These are phyloP conservation scores for Glaucopsyche alexis DNA, from an alignment of 2,888 invertebrate genomes.

Conservation along the genomic window DNA sequence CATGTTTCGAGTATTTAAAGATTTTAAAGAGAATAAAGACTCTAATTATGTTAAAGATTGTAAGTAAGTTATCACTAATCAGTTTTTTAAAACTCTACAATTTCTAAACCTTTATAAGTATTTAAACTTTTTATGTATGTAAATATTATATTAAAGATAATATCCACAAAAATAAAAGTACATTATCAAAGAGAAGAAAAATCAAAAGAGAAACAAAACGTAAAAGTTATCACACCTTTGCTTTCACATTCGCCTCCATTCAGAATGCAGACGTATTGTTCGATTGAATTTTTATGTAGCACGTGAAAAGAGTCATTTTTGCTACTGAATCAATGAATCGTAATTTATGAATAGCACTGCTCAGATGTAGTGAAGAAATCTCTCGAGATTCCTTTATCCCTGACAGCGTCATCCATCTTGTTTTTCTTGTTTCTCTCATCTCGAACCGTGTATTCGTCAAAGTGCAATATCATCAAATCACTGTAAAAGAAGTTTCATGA, in stretches of 20 bases:
- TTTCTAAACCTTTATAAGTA: too few species aligned
- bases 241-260: conserved; percentile 3
- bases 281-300: conserved; percentile 20
- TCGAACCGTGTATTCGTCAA: conserved; percentile 61
- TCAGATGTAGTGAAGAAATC: conserved; percentile 21
- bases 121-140: too few species aligned
- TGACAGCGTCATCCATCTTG: conserved; percentile 60
- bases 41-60: too few species aligned
- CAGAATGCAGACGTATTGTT: conserved; percentile 24
- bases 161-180: background rate
- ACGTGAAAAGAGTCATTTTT: conserved; percentile 21
- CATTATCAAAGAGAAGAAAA: background rate
- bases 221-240: conserved; percentile 20
- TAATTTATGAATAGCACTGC: conserved; percentile 5
- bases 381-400: conserved; percentile 25
- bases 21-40: too few species aligned
- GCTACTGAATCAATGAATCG: conserved; percentile 18
- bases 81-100: too few species aligned
- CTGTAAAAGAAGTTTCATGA: conserved; percentile 76
- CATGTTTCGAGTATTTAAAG: too few species aligned
- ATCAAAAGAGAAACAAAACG: background rate
- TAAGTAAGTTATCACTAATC: too few species aligned
- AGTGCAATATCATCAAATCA: conserved; percentile 80
- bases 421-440: conserved; percentile 59
- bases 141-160: too few species aligned